Evolutionary conservation across 2,888 invertebrate species (phyloP), one percentile per base, ranked within the genome.

Genomic region (Agonopterix heracliana): DNA sequence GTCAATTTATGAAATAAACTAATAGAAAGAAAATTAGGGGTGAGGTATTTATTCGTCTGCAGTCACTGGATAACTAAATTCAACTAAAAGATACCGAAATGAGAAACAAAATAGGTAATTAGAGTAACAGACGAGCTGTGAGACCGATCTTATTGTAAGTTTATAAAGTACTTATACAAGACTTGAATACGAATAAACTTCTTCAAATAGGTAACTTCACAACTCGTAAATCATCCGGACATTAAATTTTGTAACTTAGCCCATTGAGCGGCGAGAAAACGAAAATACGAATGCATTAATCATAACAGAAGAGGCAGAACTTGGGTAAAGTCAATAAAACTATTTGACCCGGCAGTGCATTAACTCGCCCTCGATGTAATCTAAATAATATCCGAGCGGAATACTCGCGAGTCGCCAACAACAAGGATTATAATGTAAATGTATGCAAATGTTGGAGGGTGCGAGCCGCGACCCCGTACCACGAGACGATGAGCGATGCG

Each of bases 361-460:
- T 54, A 50, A 46, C 49, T 47, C 53, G 36, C 44, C 38, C 45
- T 43, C 42, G 43, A 42, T 46, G 48, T 42, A 45, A 46, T 68
- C 66, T 66, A 62, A 67, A 65, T 61, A 68, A 63, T 66, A 67
- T 63, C 60, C 59, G 61, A 61, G 59, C 60, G 26, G 26, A 26
- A 26, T 26, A 26, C 26, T 26, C 26, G 26, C 59, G 58, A 57
- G 51, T 61, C 55, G 57, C 59, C 59, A 72, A 71, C 73, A 70
- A 68, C 72, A 64, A 57, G 72, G 78, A 81, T 80, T 80, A 81
- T 75, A 66, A 82, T 81, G 83, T 80, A 79, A 85, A 83, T 81
- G 63, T 81, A 84, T 85, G 84, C 76, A 71, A 82, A 83, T 78
- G 60, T 45, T 53, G 51, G 57, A 68, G 66, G 71, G 70, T 38